These are phyloP conservation scores for Parnassius apollo DNA, from an alignment of 2,888 invertebrate genomes.

Conservation along the genomic window DNA sequence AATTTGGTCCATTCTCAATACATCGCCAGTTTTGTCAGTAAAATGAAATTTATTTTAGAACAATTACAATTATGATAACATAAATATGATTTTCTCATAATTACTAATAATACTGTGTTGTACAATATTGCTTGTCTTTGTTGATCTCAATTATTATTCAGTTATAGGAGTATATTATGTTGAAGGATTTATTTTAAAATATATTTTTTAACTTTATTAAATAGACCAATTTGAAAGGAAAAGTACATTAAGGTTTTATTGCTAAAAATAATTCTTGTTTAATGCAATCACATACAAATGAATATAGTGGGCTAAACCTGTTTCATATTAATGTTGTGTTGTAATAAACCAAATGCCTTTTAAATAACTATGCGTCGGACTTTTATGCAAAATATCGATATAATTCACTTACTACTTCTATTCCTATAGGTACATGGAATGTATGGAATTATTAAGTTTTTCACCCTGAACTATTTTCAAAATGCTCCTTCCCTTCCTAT, in stretches of 20 bases:
- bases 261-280: slow-evolving; percentile 14
- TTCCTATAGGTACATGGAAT: slow-evolving; percentile 1
- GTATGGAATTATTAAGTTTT: slow-evolving; percentile 3
- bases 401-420: background rate
- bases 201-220: background rate
- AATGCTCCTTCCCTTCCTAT: too few species aligned
- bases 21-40: too few species aligned
- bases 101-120: too few species aligned
- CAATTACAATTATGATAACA: too few species aligned
- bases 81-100: too few species aligned
- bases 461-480: too few species aligned
- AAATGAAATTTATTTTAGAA: too few species aligned
- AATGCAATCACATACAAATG: slow-evolving; percentile 24
- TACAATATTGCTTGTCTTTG: too few species aligned
- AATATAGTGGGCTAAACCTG: slow-evolving; percentile 25
- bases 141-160: too few species aligned
- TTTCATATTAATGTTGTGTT: slow-evolving; percentile 27
- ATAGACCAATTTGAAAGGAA: slow-evolving; percentile 4
- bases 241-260: slow-evolving; percentile 15
- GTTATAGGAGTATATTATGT: too few species aligned
- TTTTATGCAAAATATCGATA: slow-evolving; percentile 18
- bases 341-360: slow-evolving; percentile 20
- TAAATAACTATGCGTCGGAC: slow-evolving; percentile 15
- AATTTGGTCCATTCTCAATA: too few species aligned
- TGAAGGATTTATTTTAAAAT: background rate